Evolutionary conservation across 1,140 invertebrate genomes (phyloP), one percentile per base, ranked within the genome.

Genomic region (Varroa destructor): DNA sequence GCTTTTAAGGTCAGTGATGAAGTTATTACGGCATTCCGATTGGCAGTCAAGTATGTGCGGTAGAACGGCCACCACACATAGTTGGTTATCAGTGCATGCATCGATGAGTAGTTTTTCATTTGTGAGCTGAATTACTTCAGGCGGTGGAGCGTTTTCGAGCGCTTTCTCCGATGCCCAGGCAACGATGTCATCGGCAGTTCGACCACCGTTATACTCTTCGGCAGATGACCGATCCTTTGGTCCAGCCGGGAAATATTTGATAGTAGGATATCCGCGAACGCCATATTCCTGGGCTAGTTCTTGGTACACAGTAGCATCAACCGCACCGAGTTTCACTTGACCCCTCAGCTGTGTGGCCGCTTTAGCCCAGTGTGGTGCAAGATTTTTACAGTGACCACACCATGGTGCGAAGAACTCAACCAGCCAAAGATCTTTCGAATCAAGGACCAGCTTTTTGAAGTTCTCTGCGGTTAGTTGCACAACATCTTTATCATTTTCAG

Each of bases 21-120:
- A 98, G 3, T 84, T 81, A 79, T 97, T 96, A 75, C 97, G 85
- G 79, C 97, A 99, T 37, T 89, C 84, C 0, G 93, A 84, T 79
- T 98, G 91, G 80, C 97, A 99, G 80, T 99, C 96, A 5, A 97
- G 84, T 75, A 99, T 96, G 77, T 98, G 91, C 0, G 97, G 97
- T 70, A 99, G 79, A 6, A 99, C 85, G 1, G 94, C 87, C 54
- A 99, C 85, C 37, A 99, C 87, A 79, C 97, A 99, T 1, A 98
- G 81, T 42, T 91, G 89, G 78, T 89, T 88, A 61, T 90, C 86
- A 72, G 88, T 87, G 80, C 93, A 97, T 1, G 85, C 83, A 1
- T 84, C 82, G 73, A 87, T 87, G 73, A 97, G 82, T 25, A 72
- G 70, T 55, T 73, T 71, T 73, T 79, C 51, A 42, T 75, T 71